Conservation (phyloP, 2,113 vertebrate genomes). For the Micromys minutus region DNA sequence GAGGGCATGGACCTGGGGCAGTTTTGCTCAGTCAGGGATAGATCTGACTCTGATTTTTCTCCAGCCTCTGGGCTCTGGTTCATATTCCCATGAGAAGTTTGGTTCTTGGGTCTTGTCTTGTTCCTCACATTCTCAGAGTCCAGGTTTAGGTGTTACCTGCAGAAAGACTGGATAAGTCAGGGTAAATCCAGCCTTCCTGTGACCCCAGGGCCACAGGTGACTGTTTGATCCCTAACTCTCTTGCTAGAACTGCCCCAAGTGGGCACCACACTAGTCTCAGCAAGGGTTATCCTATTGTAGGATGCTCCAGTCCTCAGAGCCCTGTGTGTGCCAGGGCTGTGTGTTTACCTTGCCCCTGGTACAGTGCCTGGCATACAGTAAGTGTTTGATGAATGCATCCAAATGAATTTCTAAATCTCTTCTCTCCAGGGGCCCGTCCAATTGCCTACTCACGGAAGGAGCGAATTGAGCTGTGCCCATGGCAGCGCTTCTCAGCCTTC, state of each 20-base stretch:
- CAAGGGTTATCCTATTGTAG: background rate
- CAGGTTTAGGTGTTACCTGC: background rate
- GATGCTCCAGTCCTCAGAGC: background rate
- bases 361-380: no score
- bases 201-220: no score
- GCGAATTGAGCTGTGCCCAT: background rate
- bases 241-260: background rate
- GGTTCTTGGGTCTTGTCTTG: background rate
- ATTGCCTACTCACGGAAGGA: background rate
- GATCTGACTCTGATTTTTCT: background rate
- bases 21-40: background rate
- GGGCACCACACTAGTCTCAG: fast-evolving
- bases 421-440: background rate
- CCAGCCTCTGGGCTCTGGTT: background rate
- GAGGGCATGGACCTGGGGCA: background rate
- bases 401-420: background rate
- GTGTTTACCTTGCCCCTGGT: background rate
- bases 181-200: background rate
- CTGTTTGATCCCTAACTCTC: background rate
- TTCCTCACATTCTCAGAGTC: no score
- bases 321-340: no score
- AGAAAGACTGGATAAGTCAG: background rate
- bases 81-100: background rate
- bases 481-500: background rate
- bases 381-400: background rate